These are phyloP conservation scores for Sebastes alutus DNA, from an alignment of 2,797 vertebrate species.

Conservation along the genomic window DNA sequence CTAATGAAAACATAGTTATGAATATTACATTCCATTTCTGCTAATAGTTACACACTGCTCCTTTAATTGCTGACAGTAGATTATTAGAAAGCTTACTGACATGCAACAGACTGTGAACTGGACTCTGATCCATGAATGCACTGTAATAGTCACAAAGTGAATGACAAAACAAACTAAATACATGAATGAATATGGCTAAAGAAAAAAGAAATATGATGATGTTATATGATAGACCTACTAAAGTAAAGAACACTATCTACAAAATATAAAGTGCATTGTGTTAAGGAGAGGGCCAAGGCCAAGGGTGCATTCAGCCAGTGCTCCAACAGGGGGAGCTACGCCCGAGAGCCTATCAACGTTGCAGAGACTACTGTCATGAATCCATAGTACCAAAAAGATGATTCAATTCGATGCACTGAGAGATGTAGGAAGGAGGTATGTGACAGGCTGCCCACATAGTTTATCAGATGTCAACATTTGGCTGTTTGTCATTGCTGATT, in stretches of 20 bases:
- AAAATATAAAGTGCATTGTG: neutral
- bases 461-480: neutral
- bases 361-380: neutral
- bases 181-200: neutral
- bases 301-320: neutral
- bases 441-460: neutral
- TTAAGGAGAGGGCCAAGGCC: neutral
- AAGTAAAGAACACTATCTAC: neutral
- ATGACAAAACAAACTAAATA: neutral
- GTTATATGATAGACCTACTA: neutral
- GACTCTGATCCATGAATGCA: neutral
- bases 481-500: neutral
- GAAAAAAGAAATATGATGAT: neutral
- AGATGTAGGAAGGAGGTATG: neutral
- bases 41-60: too few relatives aligned
- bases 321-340: neutral
- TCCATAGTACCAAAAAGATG: neutral
- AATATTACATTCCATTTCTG: too few relatives aligned
- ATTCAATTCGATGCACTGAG: neutral
- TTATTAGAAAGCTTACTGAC: neutral
- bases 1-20: too few relatives aligned
- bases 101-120: neutral
- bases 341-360: neutral
- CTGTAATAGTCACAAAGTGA: neutral
- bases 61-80: neutral